phyloP scores from a whole-genome alignment of 1,140 invertebrate genomes.

The Philotrypesis tridentata region DNA sequence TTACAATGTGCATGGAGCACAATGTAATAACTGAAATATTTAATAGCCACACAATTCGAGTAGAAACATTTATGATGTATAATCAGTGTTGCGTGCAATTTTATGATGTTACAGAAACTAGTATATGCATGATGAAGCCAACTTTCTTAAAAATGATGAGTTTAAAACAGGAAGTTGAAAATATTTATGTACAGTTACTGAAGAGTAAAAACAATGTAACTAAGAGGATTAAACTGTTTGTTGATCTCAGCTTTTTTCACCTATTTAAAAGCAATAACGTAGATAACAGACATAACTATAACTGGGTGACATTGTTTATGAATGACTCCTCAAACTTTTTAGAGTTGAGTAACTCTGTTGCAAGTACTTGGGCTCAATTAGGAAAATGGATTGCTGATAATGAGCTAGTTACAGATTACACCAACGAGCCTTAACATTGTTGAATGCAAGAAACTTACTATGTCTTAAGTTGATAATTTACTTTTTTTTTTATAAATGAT shows the following conservation, averaged over 20 bases:
- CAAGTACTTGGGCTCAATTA: not conserved
- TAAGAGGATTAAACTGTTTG: conserved; percentile 4
- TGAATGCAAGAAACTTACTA: too few species aligned
- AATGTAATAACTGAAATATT: not conserved
- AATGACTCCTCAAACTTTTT: not conserved
- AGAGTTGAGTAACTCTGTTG: not conserved
- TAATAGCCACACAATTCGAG: not conserved
- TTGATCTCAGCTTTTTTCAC: not conserved
- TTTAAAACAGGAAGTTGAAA: not conserved
- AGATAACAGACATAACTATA: not conserved
- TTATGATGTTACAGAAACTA: not conserved
- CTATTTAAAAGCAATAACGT: conserved; percentile 8
- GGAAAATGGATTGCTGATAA: not conserved
- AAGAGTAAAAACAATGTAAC: not conserved
- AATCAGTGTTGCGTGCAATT: not conserved
- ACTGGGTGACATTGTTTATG: not conserved
- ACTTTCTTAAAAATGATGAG: not conserved
- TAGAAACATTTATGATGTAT: not conserved
- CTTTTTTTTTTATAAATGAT: too few species aligned
- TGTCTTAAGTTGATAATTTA: too few species aligned
- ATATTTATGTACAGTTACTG: not conserved
- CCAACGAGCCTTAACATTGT: too few species aligned
- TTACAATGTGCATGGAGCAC: not conserved
- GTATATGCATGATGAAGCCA: not conserved
- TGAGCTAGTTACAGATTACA: not conserved